Base-by-base conservation (phyloP, 64 coral and sea anemone species). In the Pocillopora verrucosa region DNA sequence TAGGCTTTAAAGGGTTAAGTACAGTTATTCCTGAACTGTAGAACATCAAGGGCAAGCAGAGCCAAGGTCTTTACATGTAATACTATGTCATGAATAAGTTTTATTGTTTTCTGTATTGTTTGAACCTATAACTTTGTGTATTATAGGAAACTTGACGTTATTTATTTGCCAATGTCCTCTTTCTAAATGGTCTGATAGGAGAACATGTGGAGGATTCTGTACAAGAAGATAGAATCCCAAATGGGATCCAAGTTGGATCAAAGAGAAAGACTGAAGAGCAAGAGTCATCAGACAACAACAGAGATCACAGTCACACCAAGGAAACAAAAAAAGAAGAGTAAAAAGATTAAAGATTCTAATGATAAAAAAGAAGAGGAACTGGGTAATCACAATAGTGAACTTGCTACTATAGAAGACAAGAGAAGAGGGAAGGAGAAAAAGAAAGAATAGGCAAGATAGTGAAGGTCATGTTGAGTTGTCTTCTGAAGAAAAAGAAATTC, bases 371-470 rank as follows among this genome's bases (percentile, higher is more conserved):
- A 84, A 16, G 34, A 26, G 34, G 35, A 56, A 84, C 17, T 45
- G 62, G 80, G 1, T 11, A 84, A 84, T 1, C 11, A 56, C 30
- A 56, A 19, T 15, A 45, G 12, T 68, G 17, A 84, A 9, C 2
- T 73, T 82, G 65, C 56, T 25, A 9, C 16, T 19, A 35, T 60
- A 60, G 62, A 73, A 24, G 57, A 62, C 0, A 62, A 65, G 41
- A 76, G n/a, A 64, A 76, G 57, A 59, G 16, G 62, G 11, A 83
- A 84, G 57, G 65, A 84, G 64, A 72, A 84, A 84, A 26, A 58
- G 36, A 36, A 84, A 26, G 9, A 70, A 70, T 19, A 25, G 51
- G 34, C 19, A 65, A 83, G 34, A 16, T 58, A 45, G 13, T 41
- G 45, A 70, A n/a, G 34, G 59, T 36, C n/a, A 74, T 38, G 20